A percentile compares a stretch with the other conserved stretches of the same genome.
Evolutionary conservation across 1,140 invertebrate species (phyloP).

Genomic region (Drosophila sulfurigaster): DNA sequence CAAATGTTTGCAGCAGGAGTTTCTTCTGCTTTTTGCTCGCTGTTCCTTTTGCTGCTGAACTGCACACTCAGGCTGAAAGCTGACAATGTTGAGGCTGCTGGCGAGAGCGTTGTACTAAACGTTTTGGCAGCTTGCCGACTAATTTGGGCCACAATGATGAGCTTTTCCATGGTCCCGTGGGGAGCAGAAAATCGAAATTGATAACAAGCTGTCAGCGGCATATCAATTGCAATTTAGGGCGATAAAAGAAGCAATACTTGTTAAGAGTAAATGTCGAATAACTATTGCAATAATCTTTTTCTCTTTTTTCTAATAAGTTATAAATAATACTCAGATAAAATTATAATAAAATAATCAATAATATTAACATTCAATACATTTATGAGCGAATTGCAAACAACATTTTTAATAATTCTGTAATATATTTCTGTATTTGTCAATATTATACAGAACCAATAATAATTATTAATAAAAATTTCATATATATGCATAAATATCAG

Average conservation of each 20-base stretch:
- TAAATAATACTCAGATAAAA: neutral
- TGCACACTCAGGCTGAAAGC: conserved; percentile 2
- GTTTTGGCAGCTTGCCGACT: conserved; percentile 79
- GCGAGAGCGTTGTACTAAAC: conserved; percentile 73
- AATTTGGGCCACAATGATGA: conserved; percentile 64
- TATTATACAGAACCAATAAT: no score
- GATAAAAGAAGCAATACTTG: neutral
- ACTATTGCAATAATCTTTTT: no score
- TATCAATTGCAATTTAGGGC: neutral
- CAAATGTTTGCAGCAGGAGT: conserved; percentile 53
- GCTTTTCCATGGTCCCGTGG: conserved; percentile 15
- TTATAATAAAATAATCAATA: neutral
- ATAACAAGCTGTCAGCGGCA: conserved; percentile 27
- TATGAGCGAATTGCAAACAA: no score
- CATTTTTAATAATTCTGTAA: no score
- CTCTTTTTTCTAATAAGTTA: no score
- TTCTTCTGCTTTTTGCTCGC: conserved; percentile 32
- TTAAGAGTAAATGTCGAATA: no score
- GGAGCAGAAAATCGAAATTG: conserved; percentile 34
- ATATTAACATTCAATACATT: no score
- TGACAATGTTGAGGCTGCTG: conserved; percentile 32
- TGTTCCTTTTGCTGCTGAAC: neutral
- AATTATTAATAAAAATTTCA: no score
- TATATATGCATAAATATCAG: no score
- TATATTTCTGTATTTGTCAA: no score